These are phyloP conservation scores for Torymus tubicola DNA, from an alignment of 2,888 invertebrate genomes.

Conservation along the genomic window DNA sequence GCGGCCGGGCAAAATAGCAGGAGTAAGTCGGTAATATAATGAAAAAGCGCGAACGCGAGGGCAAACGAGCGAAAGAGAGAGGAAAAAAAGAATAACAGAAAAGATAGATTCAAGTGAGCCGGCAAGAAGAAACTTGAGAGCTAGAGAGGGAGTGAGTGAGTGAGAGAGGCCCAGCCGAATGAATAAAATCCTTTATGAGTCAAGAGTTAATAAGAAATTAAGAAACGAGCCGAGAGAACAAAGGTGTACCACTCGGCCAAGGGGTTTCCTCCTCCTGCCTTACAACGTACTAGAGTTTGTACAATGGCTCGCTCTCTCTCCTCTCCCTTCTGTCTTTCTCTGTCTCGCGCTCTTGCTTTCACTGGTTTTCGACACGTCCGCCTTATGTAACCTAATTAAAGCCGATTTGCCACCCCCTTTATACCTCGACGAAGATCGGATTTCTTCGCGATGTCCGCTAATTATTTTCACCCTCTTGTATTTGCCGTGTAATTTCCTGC, in stretches of 20 bases:
- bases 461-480: slow-evolving; percentile 7
- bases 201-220: slow-evolving; percentile 44
- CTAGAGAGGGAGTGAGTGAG: not conserved
- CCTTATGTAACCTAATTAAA: no score
- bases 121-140: no score
- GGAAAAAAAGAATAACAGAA: slow-evolving; percentile 4
- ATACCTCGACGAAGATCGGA: no score
- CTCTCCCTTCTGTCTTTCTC: no score
- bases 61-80: not conserved
- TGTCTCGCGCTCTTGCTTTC: no score
- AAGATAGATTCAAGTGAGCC: slow-evolving; percentile 5
- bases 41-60: slow-evolving; percentile 13
- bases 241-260: slow-evolving; percentile 1
- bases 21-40: slow-evolving; percentile 15
- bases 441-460: no score
- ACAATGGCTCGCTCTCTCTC: no score
- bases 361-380: no score
- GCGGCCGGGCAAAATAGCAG: not conserved
- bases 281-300: no score
- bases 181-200: slow-evolving; percentile 22
- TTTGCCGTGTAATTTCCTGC: not conserved
- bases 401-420: no score
- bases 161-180: not conserved
- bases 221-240: slow-evolving; percentile 41
- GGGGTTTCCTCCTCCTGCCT: slow-evolving; percentile 4